Conservation (phyloP, 1,140 invertebrate species). For the Maconellicoccus hirsutus region DNA sequence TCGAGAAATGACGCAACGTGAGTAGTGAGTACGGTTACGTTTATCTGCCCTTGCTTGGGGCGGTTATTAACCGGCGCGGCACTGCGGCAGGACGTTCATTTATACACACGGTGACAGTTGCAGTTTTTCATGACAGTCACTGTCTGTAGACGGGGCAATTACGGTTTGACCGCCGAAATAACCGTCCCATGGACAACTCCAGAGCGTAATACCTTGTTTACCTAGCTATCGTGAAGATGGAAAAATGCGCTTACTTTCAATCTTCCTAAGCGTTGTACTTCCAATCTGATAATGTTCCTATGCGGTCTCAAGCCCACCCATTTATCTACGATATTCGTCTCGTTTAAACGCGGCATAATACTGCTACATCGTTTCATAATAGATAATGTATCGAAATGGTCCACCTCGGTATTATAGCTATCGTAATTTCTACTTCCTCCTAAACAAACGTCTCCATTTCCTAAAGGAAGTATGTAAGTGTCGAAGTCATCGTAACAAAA, state of each 20-base stretch:
- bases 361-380: conserved; percentile 62
- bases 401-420: conserved; percentile 54
- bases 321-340: conserved; percentile 43
- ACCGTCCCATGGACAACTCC: too few species aligned
- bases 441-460: conserved; percentile 55
- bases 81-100: too few species aligned
- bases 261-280: conserved; percentile 37
- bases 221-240: too few species aligned
- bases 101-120: too few species aligned
- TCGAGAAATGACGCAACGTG: too few species aligned
- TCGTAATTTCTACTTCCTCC: conserved; percentile 74
- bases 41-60: too few species aligned
- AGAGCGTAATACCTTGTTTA: too few species aligned
- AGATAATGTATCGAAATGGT: conserved; percentile 53
- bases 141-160: too few species aligned
- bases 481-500: conserved; percentile 73
- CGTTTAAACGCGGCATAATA: conserved; percentile 56
- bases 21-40: too few species aligned
- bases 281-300: conserved; percentile 48
- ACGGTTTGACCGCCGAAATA: too few species aligned
- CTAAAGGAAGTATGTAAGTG: conserved; percentile 73
- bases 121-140: too few species aligned
- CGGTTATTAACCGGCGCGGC: too few species aligned
- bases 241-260: conserved; percentile 14
- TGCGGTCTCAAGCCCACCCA: conserved; percentile 66